phyloP scores from a whole-genome alignment of 1,140 invertebrate genomes.

The Bombus huntii region DNA sequence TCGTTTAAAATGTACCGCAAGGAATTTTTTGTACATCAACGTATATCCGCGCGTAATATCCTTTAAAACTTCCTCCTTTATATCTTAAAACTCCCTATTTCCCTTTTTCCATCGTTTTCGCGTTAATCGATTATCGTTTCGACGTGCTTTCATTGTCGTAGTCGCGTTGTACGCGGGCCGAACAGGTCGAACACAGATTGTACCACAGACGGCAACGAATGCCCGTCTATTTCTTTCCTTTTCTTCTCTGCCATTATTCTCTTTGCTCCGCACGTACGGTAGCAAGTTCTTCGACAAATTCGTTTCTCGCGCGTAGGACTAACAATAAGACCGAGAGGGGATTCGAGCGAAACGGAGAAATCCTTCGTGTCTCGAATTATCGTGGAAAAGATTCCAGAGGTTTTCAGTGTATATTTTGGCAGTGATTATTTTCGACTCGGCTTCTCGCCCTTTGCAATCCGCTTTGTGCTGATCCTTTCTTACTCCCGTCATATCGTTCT shows the following conservation, averaged over 20 bases:
- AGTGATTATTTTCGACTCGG: slow-evolving; percentile 53
- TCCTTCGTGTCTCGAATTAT: neutral
- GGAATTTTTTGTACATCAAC: slow-evolving; percentile 78
- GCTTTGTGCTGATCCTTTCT: slow-evolving; percentile 1
- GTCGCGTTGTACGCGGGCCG: slow-evolving; percentile 20
- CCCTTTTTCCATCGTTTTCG: neutral
- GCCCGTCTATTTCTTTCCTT: neutral
- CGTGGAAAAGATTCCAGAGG: neutral
- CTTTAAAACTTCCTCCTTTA: slow-evolving; percentile 11
- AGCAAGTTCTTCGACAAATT: neutral
- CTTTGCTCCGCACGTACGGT: neutral
- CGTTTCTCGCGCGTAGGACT: neutral
- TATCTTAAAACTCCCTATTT: neutral
- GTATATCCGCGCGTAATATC: slow-evolving; percentile 50
- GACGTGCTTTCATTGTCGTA: slow-evolving; percentile 33
- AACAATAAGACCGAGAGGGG: neutral
- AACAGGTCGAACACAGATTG: slow-evolving; percentile 40
- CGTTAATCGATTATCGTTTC: slow-evolving; percentile 44
- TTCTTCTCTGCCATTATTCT: neutral
- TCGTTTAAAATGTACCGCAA: slow-evolving; percentile 73
- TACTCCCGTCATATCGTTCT: neutral
- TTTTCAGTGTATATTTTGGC: slow-evolving; percentile 60
- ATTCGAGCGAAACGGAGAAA: neutral
- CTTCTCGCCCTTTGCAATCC: neutral
- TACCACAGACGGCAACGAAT: slow-evolving; percentile 6